Conservation (phyloP, 1,140 invertebrate species). For the Calliphora vicina region DNA sequence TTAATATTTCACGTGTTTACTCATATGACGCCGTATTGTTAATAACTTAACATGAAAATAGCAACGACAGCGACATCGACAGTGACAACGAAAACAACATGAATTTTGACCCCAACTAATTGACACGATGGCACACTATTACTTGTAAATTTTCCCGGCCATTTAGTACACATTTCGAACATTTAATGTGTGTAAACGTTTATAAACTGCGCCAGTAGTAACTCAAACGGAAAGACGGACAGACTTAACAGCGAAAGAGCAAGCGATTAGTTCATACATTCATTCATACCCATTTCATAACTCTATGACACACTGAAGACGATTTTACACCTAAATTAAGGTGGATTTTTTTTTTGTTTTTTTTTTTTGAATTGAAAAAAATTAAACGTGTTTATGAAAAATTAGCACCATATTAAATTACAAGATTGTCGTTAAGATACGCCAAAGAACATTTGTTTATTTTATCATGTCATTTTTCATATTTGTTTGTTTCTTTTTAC, state of each 20-base stretch:
- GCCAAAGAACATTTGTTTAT: conserved; percentile 15
- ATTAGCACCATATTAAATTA: conserved; percentile 63
- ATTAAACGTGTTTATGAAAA: conserved; percentile 42
- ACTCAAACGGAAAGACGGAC: background rate
- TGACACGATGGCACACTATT: background rate
- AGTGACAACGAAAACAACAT: background rate
- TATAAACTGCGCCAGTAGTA: background rate
- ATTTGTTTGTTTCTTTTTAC: background rate
- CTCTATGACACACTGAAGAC: background rate
- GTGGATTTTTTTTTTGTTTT: background rate
- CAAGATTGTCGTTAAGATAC: conserved; percentile 49
- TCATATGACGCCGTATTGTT: conserved; percentile 6
- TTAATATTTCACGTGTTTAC: conserved; percentile 27
- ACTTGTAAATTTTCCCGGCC: background rate
- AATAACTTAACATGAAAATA: background rate
- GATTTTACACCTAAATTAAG: background rate
- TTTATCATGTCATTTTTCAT: conserved; percentile 18
- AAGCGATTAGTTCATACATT: too few relatives aligned
- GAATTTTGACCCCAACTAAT: background rate
- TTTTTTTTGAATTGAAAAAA: background rate
- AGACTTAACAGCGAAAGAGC: background rate
- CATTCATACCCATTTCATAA: background rate
- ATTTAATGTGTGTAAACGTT: background rate
- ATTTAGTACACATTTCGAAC: background rate
- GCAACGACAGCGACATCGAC: background rate